Base-by-base conservation (phyloP, 2,888 invertebrate species). In the Ceraclea dissimilis region DNA sequence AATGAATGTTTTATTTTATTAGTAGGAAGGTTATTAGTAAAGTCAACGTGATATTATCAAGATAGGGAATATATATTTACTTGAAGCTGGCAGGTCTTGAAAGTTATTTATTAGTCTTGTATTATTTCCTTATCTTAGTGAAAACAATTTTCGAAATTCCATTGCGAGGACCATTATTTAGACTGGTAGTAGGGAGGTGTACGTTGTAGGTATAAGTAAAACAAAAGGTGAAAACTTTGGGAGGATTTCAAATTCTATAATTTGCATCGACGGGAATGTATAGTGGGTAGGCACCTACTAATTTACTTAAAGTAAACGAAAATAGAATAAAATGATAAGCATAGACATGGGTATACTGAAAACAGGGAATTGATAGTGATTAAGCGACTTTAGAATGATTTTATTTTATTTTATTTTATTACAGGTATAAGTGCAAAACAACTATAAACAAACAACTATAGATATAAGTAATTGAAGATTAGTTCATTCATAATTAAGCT, bases 81-180 rank as follows among this genome's bases (percentile, higher is more conserved):
- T 39, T n/a, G 39, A 16, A 39, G 39, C 4, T 39, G 39, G 39
- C 5, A 16, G 39, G 39, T 8, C 39, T 39, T 39, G 26, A 13
- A 39, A n/a, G 39, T 57, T 53, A 60, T 60, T 60, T 60, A 60
- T 55, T 56, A 56, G 56, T 56, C 31, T 52, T 51, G 51, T 56
- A 58, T 51, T 56, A 52, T 51, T 60, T 55, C 58, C 56, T 58
- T 56, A 58, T 58, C 52, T 53, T 21, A 49, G 19, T 43, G 56
- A 61, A 60, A 61, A 61, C 59, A 59, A 61, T 61, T 61, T 59
- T 57, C 49, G 51, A 51, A 59, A 58, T 59, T 47, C 61, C 57
- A 44, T 51, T 55, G 57, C 60, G 51, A 52, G 50, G 47, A 56
- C 58, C 60, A 56, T 60, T 60, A 60, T 57, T 60, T 50, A 60